These are phyloP conservation scores for Bacillus rossius DNA, from an alignment of 1,140 invertebrate genomes.

Conservation along the genomic window DNA sequence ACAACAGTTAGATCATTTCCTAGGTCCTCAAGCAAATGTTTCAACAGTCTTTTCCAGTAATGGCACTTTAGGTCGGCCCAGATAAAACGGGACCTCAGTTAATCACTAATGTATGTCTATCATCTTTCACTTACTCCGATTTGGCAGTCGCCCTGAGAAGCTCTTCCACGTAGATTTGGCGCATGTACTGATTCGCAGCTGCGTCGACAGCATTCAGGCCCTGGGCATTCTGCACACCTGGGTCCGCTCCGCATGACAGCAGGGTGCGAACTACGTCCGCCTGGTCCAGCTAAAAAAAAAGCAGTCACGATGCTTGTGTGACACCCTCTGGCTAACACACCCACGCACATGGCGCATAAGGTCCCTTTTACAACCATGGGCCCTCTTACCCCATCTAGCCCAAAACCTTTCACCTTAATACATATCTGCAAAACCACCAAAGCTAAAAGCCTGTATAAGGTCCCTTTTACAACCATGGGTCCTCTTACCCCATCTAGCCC, in stretches of 20 bases:
- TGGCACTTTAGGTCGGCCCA: no score
- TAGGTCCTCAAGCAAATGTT: no score
- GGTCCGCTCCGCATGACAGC: slow-evolving; percentile 53
- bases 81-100: no score
- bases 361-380: slow-evolving; percentile 6
- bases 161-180: slow-evolving; percentile 55
- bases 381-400: neutral
- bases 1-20: no score
- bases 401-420: neutral
- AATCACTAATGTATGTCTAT: no score
- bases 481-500: neutral
- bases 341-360: neutral
- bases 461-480: slow-evolving; percentile 1
- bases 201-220: slow-evolving; percentile 53
- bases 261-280: slow-evolving; percentile 54
- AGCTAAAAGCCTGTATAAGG: neutral
- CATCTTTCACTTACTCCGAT: slow-evolving; percentile 50
- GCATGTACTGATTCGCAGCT: slow-evolving; percentile 46
- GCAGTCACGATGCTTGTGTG: slow-evolving; percentile 8
- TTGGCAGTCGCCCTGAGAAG: slow-evolving; percentile 56
- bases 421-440: neutral
- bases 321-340: neutral
- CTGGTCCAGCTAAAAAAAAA: slow-evolving; percentile 45
- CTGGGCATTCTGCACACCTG: slow-evolving; percentile 49
- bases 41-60: no score